Base-by-base conservation (phyloP, 1,140 invertebrate species). In the Macrobrachium rosenbergii region DNA sequence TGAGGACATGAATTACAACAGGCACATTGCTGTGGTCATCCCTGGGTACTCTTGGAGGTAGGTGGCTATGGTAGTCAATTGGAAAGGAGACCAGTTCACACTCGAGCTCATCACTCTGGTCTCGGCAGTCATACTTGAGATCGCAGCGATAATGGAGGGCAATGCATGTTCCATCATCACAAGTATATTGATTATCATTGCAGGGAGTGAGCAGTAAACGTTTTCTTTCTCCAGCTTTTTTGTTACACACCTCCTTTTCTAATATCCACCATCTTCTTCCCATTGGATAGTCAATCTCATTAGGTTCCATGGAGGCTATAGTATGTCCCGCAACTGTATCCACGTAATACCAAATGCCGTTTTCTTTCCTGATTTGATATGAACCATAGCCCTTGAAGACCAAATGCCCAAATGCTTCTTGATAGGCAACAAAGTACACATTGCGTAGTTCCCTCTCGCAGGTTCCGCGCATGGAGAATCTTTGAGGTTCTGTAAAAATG, bases 391-490 rank as follows among this genome's bases (percentile, higher is more conserved):
- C 84, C 37, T 67, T 83, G 75, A 89, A 88, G 28, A 81, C 58
- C 17, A 89, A 23, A n/a, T 80, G 81, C 11, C 85, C 83, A 16
- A 85, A 75, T 14, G 82, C 86, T 45, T 87, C 85, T 72, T 89
- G 89, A 16, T 83, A 82, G 7, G 89, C 89, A 19, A 88, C 69
- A 64, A 89, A 89, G 75, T 88, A 84, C n/a, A 85, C 79, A 58
- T 89, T 89, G 7, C 89, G 73, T 7, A 89, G 69, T 67, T 89
- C 89, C 37, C 62, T 75, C 21, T 89, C 89, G 63, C 89, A 89
- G 5, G 86, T 84, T 37, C 89, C 89, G 0, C 83, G 75, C 7
- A 89, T 69, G 11, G 82, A 82, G 45, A 84, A 89, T 45, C 86
- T 81, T 23, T 84, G 80, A 14, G 76, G 85, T 28, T 88, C 67